These are phyloP conservation scores for Tinamus major DNA, from an alignment of 2,797 vertebrate species.

Conservation along the genomic window DNA sequence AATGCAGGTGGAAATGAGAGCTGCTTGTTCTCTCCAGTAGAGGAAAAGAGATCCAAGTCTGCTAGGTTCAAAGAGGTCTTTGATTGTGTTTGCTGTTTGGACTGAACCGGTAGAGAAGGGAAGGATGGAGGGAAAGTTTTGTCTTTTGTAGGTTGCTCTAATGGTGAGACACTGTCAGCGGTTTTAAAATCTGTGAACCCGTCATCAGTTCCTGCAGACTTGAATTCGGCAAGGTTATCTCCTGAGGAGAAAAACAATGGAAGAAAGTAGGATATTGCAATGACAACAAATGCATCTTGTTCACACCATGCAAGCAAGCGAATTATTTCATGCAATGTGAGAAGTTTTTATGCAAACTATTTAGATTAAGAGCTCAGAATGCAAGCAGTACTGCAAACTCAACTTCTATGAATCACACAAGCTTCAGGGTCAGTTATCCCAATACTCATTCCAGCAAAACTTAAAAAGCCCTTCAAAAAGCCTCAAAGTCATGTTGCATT, in stretches of 20 bases:
- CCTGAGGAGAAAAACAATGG: slow-evolving; percentile 77
- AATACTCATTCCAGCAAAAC: background rate
- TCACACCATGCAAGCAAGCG: background rate
- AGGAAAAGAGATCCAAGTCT: slow-evolving; percentile 93
- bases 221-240: slow-evolving; percentile 95
- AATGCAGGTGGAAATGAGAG: slow-evolving; percentile 80
- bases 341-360: background rate
- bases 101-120: slow-evolving; percentile 83
- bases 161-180: slow-evolving; percentile 92
- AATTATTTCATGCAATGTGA: slow-evolving; percentile 4
- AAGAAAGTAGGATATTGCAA: background rate
- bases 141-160: slow-evolving; percentile 91
- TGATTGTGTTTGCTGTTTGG: slow-evolving; percentile 84
- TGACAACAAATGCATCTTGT: background rate
- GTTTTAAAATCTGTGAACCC: slow-evolving; percentile 99
- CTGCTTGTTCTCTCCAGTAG: slow-evolving; percentile 81
- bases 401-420: background rate
- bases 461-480: background rate
- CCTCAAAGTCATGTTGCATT: background rate
- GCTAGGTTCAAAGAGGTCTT: slow-evolving; percentile 90
- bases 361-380: background rate
- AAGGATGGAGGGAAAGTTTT: slow-evolving; percentile 89
- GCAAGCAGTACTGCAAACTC: slow-evolving; percentile 22
- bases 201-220: slow-evolving; percentile 88
- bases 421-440: background rate